Percentiles rank a stretch among this genome's conserved stretches.
phyloP scores from a whole-genome alignment of 2,888 invertebrate genomes.

The Rambutsinella grinnellia region DNA sequence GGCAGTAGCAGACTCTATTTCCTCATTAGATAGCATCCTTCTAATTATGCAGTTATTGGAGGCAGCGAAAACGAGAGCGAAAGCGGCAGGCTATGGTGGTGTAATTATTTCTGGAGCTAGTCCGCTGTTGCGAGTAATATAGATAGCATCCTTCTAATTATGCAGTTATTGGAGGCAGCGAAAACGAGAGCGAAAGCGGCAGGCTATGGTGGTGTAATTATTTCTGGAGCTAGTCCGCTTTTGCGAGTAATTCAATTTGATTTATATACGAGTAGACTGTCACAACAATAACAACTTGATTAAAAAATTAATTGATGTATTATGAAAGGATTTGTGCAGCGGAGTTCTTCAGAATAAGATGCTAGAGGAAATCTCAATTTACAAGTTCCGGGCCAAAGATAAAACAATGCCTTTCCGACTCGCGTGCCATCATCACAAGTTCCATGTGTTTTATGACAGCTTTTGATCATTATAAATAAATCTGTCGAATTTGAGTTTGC shows the following conservation, averaged over 20 bases:
- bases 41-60: slow-evolving; percentile 26
- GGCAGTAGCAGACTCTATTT: slow-evolving; percentile 16
- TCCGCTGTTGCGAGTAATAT: slow-evolving; percentile 9
- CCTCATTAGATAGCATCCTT: slow-evolving; percentile 30
- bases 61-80: slow-evolving; percentile 21
- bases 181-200: slow-evolving; percentile 16
- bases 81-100: slow-evolving; percentile 36
- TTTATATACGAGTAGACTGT: neutral
- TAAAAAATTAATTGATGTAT: neutral
- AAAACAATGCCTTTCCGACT: slow-evolving; percentile 80
- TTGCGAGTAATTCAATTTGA: slow-evolving; percentile 7
- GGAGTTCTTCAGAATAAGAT: slow-evolving; percentile 28
- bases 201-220: slow-evolving; percentile 40
- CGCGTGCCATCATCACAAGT: slow-evolving; percentile 79
- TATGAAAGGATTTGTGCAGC: slow-evolving; percentile 45
- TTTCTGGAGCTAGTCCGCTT: slow-evolving; percentile 16
- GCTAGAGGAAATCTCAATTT: slow-evolving; percentile 74
- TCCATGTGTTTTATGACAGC: slow-evolving; percentile 33
- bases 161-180: slow-evolving; percentile 25
- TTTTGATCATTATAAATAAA: slow-evolving; percentile 24
- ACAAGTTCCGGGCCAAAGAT: slow-evolving; percentile 80
- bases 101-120: slow-evolving; percentile 20
- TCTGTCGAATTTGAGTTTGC: no score
- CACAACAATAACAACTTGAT: neutral
- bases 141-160: slow-evolving; percentile 32